These are phyloP conservation scores for Enoplosus armatus DNA, from an alignment of 2,797 vertebrate species.

Conservation along the genomic window DNA sequence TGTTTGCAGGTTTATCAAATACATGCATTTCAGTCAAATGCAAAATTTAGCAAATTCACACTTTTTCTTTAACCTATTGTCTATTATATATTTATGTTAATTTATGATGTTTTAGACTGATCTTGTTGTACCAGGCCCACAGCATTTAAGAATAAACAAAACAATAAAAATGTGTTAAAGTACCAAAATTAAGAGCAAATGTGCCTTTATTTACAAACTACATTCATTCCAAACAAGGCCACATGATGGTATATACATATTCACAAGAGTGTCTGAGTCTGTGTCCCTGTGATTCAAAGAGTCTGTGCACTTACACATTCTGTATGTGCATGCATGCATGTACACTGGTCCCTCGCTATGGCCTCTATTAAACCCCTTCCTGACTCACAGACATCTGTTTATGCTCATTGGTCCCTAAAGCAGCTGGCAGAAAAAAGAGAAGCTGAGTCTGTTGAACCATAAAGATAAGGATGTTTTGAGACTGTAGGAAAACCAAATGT, in stretches of 20 bases:
- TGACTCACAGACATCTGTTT: constrained; percentile 17
- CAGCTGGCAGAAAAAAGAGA: constrained; percentile 26
- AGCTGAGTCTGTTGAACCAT: not conserved
- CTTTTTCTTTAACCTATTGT: not conserved
- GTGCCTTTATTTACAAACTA: constrained; percentile 78
- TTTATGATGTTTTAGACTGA: not conserved
- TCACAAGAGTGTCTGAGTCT: constrained; percentile 57
- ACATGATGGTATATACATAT: constrained; percentile 69
- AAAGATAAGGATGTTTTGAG: not conserved
- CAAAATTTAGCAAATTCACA: too few relatives aligned
- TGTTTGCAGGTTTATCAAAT: not conserved
- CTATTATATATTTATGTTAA: not conserved
- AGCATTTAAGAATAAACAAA: not conserved
- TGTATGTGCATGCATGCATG: constrained; percentile 47
- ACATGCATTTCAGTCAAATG: not conserved
- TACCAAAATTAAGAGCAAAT: constrained; percentile 25
- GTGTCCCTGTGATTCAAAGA: constrained; percentile 32
- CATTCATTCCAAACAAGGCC: constrained; percentile 82
- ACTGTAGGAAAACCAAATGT: constrained; percentile 1
- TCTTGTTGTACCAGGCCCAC: not conserved
- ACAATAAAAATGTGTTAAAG: not conserved
- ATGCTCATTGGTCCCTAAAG: constrained; percentile 22
- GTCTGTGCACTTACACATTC: constrained; percentile 34
- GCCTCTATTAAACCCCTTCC: constrained; percentile 18
- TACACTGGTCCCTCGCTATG: constrained; percentile 26